A percentile compares a stretch with the other conserved stretches of the same genome.
phyloP scores from a whole-genome alignment of 2,888 invertebrate genomes.

The Eristalis intricaria region DNA sequence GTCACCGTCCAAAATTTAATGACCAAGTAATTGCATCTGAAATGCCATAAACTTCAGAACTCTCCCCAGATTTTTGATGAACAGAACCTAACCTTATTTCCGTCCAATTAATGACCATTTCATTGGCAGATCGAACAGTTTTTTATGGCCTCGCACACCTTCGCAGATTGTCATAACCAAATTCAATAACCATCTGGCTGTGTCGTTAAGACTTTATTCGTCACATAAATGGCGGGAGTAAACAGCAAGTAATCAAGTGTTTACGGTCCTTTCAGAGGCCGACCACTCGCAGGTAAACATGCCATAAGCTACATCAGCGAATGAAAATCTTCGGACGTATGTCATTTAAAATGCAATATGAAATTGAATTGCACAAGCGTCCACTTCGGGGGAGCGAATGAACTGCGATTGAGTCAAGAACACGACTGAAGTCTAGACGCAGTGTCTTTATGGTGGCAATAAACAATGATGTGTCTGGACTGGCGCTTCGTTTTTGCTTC shows the following conservation, averaged over 20 bases:
- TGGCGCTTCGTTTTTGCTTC: background rate
- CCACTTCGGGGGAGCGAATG: background rate
- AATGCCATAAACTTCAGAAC: background rate
- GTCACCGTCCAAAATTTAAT: background rate
- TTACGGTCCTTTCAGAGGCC: background rate
- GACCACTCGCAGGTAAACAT: background rate
- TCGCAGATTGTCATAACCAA: background rate
- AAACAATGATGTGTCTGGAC: conserved; percentile 12
- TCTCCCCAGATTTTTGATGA: no score
- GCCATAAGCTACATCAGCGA: background rate
- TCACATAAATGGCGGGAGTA: background rate
- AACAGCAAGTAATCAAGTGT: background rate
- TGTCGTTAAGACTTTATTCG: background rate
- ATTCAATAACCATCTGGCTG: background rate
- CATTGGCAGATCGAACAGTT: background rate
- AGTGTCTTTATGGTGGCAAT: conserved; percentile 18
- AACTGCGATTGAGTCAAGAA: background rate
- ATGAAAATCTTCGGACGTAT: background rate
- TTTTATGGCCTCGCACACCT: background rate
- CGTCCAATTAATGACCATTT: background rate
- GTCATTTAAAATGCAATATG: background rate
- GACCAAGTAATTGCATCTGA: background rate
- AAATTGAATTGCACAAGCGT: background rate
- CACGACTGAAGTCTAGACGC: conserved; percentile 7
- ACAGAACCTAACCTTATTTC: background rate